Conservation (phyloP, 1,140 invertebrate genomes). For the Heliconius hermathena region DNA sequence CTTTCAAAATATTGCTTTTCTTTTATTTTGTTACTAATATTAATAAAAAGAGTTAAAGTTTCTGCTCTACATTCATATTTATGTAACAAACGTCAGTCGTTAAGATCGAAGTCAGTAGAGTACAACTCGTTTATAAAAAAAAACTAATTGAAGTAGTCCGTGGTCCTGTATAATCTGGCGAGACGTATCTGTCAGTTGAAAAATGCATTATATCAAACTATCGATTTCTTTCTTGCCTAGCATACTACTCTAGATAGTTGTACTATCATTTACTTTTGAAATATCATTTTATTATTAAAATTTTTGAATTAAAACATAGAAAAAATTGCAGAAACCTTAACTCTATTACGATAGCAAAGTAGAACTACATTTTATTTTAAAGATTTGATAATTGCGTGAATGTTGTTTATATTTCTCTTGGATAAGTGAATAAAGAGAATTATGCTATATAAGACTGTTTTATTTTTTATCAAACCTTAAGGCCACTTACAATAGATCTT, state of each 20-base stretch:
- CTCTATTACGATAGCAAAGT: not conserved
- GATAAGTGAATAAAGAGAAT: slow-evolving; percentile 35
- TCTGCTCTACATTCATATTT: not conserved
- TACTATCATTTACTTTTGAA: not conserved
- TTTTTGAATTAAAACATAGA: not conserved
- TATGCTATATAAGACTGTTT: slow-evolving; percentile 28
- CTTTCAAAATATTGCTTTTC: not conserved
- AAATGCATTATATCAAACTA: too few relatives aligned
- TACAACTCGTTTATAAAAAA: too few relatives aligned
- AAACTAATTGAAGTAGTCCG: too few relatives aligned
- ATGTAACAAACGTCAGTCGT: too few relatives aligned
- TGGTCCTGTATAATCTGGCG: too few relatives aligned
- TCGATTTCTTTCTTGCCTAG: too few relatives aligned
- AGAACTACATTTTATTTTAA: not conserved
- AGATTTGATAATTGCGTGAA: slow-evolving; percentile 19
- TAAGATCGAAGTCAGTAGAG: too few relatives aligned
- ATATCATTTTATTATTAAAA: not conserved
- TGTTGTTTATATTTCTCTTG: slow-evolving; percentile 35
- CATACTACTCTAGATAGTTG: not conserved
- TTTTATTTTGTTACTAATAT: not conserved
- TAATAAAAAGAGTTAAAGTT: not conserved
- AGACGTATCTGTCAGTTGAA: too few relatives aligned
- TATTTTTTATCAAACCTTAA: not conserved
- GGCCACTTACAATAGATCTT: too few relatives aligned
- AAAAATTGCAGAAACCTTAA: not conserved